Percentiles rank a stretch among this genome's conserved stretches.
phyloP scores from a whole-genome alignment of 2,797 vertebrate genomes.

The Bucorvus abyssinicus region DNA sequence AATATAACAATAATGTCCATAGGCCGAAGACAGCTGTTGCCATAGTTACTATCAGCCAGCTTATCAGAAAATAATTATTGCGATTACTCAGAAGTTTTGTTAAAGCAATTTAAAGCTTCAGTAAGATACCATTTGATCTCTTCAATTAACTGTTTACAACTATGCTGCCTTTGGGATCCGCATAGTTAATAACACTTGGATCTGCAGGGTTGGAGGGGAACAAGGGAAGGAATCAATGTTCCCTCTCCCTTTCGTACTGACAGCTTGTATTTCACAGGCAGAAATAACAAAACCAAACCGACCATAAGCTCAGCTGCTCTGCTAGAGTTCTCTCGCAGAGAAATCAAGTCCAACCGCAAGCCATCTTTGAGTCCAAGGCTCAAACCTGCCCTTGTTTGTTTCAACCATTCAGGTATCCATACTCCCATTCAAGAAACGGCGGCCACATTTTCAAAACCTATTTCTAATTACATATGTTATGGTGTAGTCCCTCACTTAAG shows the following conservation, averaged over 20 bases:
- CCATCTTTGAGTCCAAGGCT: constrained; percentile 35
- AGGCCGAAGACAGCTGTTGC: constrained; percentile 79
- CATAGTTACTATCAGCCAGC: constrained; percentile 80
- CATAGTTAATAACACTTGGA: constrained; percentile 66
- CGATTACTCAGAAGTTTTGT: constrained; percentile 75
- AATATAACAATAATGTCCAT: constrained; percentile 74
- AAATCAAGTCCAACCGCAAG: constrained; percentile 34
- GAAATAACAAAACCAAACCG: constrained; percentile 62
- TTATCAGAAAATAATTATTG: constrained; percentile 79
- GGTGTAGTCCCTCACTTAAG: not conserved
- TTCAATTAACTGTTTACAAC: constrained; percentile 66
- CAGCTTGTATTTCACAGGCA: constrained; percentile 72
- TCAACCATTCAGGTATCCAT: not conserved
- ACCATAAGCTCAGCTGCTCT: constrained; percentile 35
- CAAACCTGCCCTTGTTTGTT: not conserved
- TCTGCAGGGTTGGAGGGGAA: constrained; percentile 25
- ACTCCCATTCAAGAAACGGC: not conserved
- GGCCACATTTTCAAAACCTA: not conserved
- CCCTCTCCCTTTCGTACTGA: constrained; percentile 65
- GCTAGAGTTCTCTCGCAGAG: constrained; percentile 25
- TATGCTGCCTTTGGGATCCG: constrained; percentile 41
- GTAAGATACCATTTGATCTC: constrained; percentile 40
- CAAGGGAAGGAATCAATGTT: constrained; percentile 71
- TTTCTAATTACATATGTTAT: not conserved
- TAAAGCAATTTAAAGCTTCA: constrained; percentile 63